phyloP scores from a whole-genome alignment of 2,888 invertebrate species.

The Horisme vitalbata region DNA sequence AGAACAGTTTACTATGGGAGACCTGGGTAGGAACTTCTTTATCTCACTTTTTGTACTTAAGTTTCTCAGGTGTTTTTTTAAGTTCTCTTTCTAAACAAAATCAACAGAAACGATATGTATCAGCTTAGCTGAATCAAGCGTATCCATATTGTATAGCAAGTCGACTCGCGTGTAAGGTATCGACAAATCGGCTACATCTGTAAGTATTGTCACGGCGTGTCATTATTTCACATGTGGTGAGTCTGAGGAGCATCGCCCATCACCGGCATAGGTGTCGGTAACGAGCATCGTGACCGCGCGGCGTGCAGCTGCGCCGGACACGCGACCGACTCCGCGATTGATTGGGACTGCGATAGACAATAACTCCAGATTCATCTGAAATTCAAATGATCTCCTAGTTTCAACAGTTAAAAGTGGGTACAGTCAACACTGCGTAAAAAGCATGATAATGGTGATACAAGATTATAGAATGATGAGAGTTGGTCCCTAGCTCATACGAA shows the following conservation, averaged over 20 bases:
- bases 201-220: conserved; percentile 42
- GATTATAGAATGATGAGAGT: too few species aligned
- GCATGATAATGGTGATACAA: too few species aligned
- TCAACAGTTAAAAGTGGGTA: too few species aligned
- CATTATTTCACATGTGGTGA: conserved; percentile 42
- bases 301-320: conserved; percentile 23
- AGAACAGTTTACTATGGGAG: too few species aligned
- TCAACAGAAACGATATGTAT: too few species aligned
- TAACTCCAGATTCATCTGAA: conserved; percentile 12
- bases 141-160: not conserved
- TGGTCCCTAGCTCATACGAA: too few species aligned
- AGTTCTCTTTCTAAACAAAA: too few species aligned
- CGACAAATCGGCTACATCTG: conserved; percentile 39
- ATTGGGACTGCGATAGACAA: conserved; percentile 13
- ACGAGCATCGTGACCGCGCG: conserved; percentile 44
- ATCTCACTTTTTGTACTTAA: too few species aligned
- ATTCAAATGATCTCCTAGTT: conserved; percentile 28
- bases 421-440: too few species aligned
- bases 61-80: too few species aligned
- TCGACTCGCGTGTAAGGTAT: conserved; percentile 37
- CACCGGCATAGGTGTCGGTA: conserved; percentile 40
- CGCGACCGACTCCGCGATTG: conserved; percentile 14
- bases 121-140: not conserved
- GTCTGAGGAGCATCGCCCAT: conserved; percentile 29
- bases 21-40: too few species aligned